Percentiles rank a stretch among this genome's conserved stretches.
phyloP scores from a whole-genome alignment of 92 coral and sea anemone genomes.

The Actinostola sp. region DNA sequence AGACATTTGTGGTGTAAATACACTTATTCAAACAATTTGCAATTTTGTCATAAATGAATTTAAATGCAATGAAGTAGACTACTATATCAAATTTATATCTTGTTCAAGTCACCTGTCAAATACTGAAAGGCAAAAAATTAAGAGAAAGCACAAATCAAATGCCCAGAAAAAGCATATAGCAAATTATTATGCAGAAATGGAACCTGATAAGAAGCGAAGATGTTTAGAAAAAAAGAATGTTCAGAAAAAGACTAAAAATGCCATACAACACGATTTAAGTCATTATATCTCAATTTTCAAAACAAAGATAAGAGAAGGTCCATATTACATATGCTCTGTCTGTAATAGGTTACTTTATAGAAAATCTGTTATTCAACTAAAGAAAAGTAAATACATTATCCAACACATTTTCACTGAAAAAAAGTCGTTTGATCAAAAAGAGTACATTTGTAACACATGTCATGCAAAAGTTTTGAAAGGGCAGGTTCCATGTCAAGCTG shows the following conservation, averaged over 20 bases:
- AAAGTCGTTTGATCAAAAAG: constrained; percentile 63
- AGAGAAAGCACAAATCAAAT: constrained; percentile 48
- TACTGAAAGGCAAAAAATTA: constrained; percentile 51
- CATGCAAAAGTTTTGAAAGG: constrained; percentile 61
- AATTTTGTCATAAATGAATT: constrained; percentile 30
- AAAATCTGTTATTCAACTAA: constrained; percentile 17
- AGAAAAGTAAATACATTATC: not conserved
- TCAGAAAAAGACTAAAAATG: constrained; percentile 19
- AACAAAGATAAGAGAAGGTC: constrained; percentile 63
- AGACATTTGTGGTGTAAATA: constrained; percentile 40
- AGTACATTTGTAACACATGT: constrained; percentile 72
- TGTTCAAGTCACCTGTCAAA: constrained; percentile 51
- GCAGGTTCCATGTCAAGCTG: constrained; percentile 70
- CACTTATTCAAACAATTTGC: constrained; percentile 24
- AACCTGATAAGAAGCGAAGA: constrained; percentile 15
- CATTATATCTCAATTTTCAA: constrained; percentile 32
- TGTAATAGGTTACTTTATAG: constrained; percentile 54
- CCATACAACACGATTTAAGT: constrained; percentile 13
- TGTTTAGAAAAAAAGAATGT: not conserved
- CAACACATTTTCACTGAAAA: not conserved
- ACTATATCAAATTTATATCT: constrained; percentile 39
- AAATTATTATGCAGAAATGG: constrained; percentile 25
- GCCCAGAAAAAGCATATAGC: constrained; percentile 37
- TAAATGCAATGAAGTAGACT: constrained; percentile 26
- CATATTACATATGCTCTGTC: constrained; percentile 59